Evolutionary conservation across 2,113 vertebrate genomes (phyloP).

Genomic region (Myxocyprinus asiaticus): DNA sequence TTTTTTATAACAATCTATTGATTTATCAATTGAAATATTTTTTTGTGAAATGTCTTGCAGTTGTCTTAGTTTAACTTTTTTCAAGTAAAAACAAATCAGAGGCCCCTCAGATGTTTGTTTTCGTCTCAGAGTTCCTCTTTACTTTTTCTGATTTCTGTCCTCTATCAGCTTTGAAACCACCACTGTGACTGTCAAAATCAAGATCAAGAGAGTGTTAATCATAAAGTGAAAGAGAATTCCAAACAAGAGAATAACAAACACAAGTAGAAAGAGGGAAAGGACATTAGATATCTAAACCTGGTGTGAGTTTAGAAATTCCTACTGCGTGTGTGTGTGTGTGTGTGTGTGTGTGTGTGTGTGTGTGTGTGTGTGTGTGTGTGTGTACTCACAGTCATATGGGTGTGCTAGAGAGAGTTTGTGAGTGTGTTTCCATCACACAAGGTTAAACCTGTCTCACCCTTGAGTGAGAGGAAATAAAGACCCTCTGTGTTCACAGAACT

Average conservation of each 20-base stretch:
- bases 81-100: neutral
- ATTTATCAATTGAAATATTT: too few species aligned
- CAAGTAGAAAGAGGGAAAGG: too few species aligned
- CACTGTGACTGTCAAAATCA: too few species aligned
- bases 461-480: conserved; percentile 58
- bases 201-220: neutral
- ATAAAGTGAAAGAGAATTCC: conserved; percentile 1
- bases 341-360: neutral
- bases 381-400: neutral
- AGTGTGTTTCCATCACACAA: conserved; percentile 35
- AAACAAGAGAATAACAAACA: neutral
- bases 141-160: neutral
- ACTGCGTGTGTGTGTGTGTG: neutral
- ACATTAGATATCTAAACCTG: too few species aligned
- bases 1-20: neutral
- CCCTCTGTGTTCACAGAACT: conserved; percentile 59
- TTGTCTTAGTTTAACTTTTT: too few species aligned
- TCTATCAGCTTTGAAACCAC: neutral
- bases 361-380: neutral
- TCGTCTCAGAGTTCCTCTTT: neutral
- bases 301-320: neutral
- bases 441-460: conserved; percentile 42
- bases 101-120: neutral
- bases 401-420: conserved; percentile 42
- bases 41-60: too few species aligned